Base-by-base conservation (phyloP, 1,140 invertebrate species). In the Drosophila tsacasi region DNA sequence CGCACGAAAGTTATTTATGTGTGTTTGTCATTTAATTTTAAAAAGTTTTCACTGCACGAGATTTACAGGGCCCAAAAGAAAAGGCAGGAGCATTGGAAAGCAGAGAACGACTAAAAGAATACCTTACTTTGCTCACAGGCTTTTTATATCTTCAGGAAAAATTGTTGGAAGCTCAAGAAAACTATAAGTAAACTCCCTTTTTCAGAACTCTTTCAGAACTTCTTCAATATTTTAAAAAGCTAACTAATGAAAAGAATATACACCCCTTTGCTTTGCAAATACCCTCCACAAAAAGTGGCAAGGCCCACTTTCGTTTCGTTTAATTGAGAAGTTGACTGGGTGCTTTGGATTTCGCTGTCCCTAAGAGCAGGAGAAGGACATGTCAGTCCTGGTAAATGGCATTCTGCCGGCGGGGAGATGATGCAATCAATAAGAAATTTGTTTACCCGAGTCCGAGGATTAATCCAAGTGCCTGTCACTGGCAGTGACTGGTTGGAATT, bases 21-120 rank as follows among this genome's bases (percentile, higher is more conserved):
- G 75, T 79, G 69, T 73, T 82, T 87, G 83, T 87, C 84, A 87
- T 87, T 87, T 87, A 83, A 87, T 89, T 87, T 84, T 62, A 63
- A 87, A 89, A 87, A 89, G 79, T 75, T 87, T 87, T 78, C 80
- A 19, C 84, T 55, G 62, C 83, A 81, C 68, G 83, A 87, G 83
- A 87, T 87, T 89, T 87, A 81, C 61, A 67, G 47, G 39, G 62
- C 49, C 47, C 35, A 35, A 40, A 59, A 30, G 54, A 17, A 37
- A 21, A 15, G 30, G n/a, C 3, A 35, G 27, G 30, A 30, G 23
- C 1, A 5, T 12, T 2, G 5, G 17, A 54, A 47, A 62, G 52
- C 1, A 3, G 37, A 17, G 10, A 39, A n/a, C 32, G 35, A 57
- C 15, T 23, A 3, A 6, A 6, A 2, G 15, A n/a, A 39, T 57